Evolutionary conservation across 2,888 invertebrate genomes (phyloP), one percentile per base, ranked within the genome.

Genomic region (Macrosiphum euphorbiae): DNA sequence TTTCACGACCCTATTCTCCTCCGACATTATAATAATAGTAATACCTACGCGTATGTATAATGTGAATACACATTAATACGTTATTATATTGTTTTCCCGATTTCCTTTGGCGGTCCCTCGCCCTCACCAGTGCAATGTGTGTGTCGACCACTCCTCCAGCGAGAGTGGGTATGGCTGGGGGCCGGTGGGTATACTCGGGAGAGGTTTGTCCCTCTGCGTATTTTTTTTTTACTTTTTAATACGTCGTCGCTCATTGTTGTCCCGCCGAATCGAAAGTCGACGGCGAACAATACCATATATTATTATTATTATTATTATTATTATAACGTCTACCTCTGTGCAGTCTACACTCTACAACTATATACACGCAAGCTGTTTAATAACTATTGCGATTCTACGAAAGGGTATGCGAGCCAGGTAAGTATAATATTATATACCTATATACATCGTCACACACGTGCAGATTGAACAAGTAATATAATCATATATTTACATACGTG

Each of bases 301-400:
- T 78, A 78, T 67, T 67, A 67, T 67, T 67, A 61, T 61, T 61
- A 58, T 58, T 61, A 61, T 61, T 61, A 58, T 58, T 58, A 61
- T 61, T 61, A 61, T 28, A 16, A 35, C 35, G 3, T 20, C 35
- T 78, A 35, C 35, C 20, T 35, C 20, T 35, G 3, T 41, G 7
- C 44, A 44, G 44, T 44, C 44, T 44, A 8, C 20, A 3, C 26
- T 58, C 35, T 20, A 78, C 67, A 16, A 16, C n/a, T 67, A 13
- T 20, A n/a, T n/a, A n/a, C n/a, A 35, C 78, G 35, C 35, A 35
- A 78, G 35, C 35, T 78, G 78, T 78, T n/a, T 67, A 61, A 28
- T 67, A 35, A 78, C 78, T 78, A 35, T 16, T 78, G 35, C 35
- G 35, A 78, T 78, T 78, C 78, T 35, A 20, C 67, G 7, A 35